Evolutionary conservation across 53 echinoderm and acorn worm genomes (phyloP), one percentile per base, ranked within the genome.

Genomic region (Crossaster papposus): DNA sequence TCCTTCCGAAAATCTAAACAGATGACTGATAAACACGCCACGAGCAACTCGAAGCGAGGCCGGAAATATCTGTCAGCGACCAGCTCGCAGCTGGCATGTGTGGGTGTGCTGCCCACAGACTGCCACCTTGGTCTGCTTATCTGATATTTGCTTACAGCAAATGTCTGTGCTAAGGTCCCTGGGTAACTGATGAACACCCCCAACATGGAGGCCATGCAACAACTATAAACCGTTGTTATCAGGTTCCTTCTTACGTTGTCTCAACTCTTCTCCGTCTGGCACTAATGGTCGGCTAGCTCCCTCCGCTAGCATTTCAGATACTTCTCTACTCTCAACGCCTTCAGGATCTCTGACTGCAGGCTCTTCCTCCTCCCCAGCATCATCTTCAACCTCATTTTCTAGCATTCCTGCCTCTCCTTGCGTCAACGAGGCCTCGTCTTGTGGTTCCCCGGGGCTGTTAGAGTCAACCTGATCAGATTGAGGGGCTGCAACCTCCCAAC

Each of bases 201-300:
- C 0, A 44, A 44, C 44, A 44, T 44, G 44, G 44, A 5, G 5
- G 44, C 32, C 32, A 30, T 13, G 0, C 9, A 9, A 53, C 20
- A 1, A 3, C 72, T 85, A 85, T 26, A 71, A 23, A 22, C 54
- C 22, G 54, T 52, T 85, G 82, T 37, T 82, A 50, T 82, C 82
- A 0, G 70, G 82, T 9, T 75, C 77, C 37, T 17, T 87, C 58
- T 54, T 33, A 26, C 87, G 87, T 37, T 76, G 54, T 58, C 87
- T 50, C 36, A 87, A 54, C 38, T 87, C 87, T 36, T 77, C 87
- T 24, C 87, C 87, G 24, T 87, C 87, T 29, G 24, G 55, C 20
- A 77, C 62, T 14, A 63, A 22, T 4, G 87, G 87, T 54, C 76
- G 35, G 36, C 36, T 18, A 23, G 22, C 77, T 28, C 62, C 26